A percentile compares a stretch with the other conserved stretches of the same genome.
phyloP scores from a whole-genome alignment of 2,113 vertebrate genomes.

The Colossoma macropomum region DNA sequence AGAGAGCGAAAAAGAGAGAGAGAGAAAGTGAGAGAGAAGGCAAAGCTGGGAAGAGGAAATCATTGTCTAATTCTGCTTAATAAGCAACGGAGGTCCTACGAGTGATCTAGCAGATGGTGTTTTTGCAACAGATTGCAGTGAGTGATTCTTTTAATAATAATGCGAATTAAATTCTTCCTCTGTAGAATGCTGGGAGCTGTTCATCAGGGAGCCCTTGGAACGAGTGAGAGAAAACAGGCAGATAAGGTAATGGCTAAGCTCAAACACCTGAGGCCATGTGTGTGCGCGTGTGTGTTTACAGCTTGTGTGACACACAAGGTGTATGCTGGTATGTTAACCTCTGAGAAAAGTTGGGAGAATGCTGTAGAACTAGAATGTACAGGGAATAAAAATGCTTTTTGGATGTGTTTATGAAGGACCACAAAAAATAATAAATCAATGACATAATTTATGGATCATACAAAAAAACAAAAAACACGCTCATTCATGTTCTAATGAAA shows the following conservation, averaged over 20 bases:
- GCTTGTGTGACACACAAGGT: conserved; percentile 25
- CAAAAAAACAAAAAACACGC: no score
- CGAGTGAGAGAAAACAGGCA: conserved; percentile 60
- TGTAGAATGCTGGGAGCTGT: conserved; percentile 58
- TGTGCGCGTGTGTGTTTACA: conserved; percentile 7
- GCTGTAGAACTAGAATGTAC: neutral
- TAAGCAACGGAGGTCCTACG: conserved; percentile 68
- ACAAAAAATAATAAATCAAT: neutral
- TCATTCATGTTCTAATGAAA: no score
- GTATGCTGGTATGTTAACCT: neutral
- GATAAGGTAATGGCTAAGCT: conserved; percentile 63
- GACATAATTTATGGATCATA: no score
- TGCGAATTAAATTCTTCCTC: conserved; percentile 70
- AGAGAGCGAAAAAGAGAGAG: conserved; percentile 9
- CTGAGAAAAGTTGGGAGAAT: neutral
- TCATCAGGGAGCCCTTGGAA: conserved; percentile 65
- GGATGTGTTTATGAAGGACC: neutral
- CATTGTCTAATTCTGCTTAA: conserved; percentile 72
- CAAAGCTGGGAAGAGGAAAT: conserved; percentile 62
- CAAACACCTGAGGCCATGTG: conserved; percentile 64
- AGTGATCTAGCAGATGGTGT: conserved; percentile 71
- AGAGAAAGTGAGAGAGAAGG: conserved; percentile 25
- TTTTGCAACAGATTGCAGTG: conserved; percentile 72
- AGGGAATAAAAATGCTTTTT: neutral
- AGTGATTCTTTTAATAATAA: conserved; percentile 74